Conservation (phyloP, 2,113 vertebrate genomes). For the Mesembrinibis cayennensis region DNA sequence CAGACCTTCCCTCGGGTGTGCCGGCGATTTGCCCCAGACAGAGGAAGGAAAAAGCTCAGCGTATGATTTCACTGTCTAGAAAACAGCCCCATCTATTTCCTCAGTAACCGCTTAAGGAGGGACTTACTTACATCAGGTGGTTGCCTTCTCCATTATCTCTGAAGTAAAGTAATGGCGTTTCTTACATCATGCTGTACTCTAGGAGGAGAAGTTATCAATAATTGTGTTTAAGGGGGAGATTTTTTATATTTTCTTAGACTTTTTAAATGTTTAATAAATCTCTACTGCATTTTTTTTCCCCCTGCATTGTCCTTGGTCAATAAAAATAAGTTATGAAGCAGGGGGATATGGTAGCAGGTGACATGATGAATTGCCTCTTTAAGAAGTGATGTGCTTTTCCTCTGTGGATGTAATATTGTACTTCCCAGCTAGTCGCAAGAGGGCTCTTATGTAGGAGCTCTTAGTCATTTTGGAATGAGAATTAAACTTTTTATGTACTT, state of each 20-base stretch:
- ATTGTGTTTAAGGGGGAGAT: not conserved
- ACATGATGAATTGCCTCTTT: conserved; percentile 30
- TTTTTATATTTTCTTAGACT: conserved; percentile 9
- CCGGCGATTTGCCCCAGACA: not conserved
- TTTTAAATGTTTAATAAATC: conserved; percentile 13
- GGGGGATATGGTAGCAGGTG: not conserved
- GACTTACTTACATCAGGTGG: not conserved
- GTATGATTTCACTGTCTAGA: not conserved
- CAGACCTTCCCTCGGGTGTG: not conserved
- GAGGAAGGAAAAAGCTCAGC: not conserved
- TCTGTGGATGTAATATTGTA: not conserved
- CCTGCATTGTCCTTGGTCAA: conserved; percentile 41
- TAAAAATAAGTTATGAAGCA: conserved; percentile 50
- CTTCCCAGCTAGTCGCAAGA: not conserved
- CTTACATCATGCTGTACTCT: not conserved
- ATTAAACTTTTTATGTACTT: not conserved
- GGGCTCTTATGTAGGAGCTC: not conserved
- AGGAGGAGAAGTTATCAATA: conserved; percentile 35
- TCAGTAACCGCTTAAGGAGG: not conserved
- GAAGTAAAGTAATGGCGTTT: not conserved
- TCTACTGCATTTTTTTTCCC: not conserved
- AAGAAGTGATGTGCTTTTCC: not conserved
- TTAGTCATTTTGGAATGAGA: not conserved
- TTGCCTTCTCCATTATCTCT: not conserved
- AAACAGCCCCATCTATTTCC: not conserved